Evolutionary conservation across 2,888 invertebrate genomes (phyloP), one percentile per base, ranked within the genome.

Genomic region (Pycnomerus fuliginosus): DNA sequence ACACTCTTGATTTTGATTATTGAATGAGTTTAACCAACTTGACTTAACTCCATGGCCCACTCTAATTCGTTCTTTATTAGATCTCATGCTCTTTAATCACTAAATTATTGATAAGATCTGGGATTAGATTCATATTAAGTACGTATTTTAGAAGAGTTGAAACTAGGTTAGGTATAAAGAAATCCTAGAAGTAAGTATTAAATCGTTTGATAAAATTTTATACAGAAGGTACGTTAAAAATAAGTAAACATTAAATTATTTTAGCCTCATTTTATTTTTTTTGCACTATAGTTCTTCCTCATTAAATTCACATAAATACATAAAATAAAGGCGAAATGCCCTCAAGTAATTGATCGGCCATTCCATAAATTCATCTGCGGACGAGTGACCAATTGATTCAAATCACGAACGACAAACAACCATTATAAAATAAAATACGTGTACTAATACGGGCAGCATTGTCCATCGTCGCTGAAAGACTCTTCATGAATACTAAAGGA

Each of bases 331-430:
- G 32, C 16, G 33, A 40, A 33, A 28, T 27, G 14, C 12, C 11
- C 22, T 34, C 25, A 44, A 16, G 34, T 24, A 29, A 38, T 34
- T 40, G 45, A 32, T 40, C 40, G 34, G 33, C 39, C 31, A 35
- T 47, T 42, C 39, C 31, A 49, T 47, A 43, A 50, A 52, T 53
- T 47, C 43, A 47, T 51, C 44, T 42, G 46, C 46, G 44, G 47
- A 40, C 33, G 39, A 42, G 24, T 43, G 39, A 44, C 44, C 49
- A 51, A 49, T 49, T 41, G 47, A 53, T 53, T 51, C 49, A 38
- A 39, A 51, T 53, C 53, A 53, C 53, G 51, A 31, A 47, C 44
- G 23, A 44, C 45, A 53, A 42, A 39, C 39, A 52, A 48, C 28
- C 34, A 40, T 33, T 37, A 48, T 51, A 45, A 47, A 44, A 41